Evolutionary conservation across 2,113 vertebrate species (phyloP), one percentile per base, ranked within the genome.

Genomic region (Ia io): DNA sequence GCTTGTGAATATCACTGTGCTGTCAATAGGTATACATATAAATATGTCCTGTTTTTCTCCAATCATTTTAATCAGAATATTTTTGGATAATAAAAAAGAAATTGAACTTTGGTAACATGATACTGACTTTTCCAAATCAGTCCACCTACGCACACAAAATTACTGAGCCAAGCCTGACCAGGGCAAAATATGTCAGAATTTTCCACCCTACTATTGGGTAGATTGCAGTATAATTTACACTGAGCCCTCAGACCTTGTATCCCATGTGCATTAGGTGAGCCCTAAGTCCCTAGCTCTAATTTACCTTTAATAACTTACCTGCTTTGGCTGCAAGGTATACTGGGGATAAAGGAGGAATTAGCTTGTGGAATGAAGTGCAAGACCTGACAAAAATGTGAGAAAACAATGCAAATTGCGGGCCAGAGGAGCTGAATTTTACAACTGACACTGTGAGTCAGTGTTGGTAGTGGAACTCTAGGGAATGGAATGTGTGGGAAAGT

Each of bases 41-140:
- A 70, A 88, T 83, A 56, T 35, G 30, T 30, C 22, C 9, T 44
- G 0, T 44, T 92, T 76, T 83, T 63, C 8, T 78, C 84, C 32
- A 80, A 18, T 93, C 56, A 79, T 77, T 90, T 71, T 83, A 71
- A 83, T 18, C 0, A 78, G 47, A 69, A 13, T 3, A 25, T 47
- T 74, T 80, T 67, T 40, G 56, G 61, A 47, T 88, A 59, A 87
- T 71, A 85, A 91, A 90, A 88, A 78, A n/a, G 9, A 78, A 91
- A 92, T 17, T 70, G 84, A 70, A 93, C 17, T 70, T 83, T 78
- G 69, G 16, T 28, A 84, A 47, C 44, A 67, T 37, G 30, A 73
- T 4, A 83, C 53, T 73, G 1, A 3, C 20, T 87, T 89, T 91
- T 76, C 63, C 42, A 44, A 30, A 74, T 91, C 5, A 53, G 14